phyloP scores from a whole-genome alignment of 1,140 invertebrate species.

The Pinna nobilis region DNA sequence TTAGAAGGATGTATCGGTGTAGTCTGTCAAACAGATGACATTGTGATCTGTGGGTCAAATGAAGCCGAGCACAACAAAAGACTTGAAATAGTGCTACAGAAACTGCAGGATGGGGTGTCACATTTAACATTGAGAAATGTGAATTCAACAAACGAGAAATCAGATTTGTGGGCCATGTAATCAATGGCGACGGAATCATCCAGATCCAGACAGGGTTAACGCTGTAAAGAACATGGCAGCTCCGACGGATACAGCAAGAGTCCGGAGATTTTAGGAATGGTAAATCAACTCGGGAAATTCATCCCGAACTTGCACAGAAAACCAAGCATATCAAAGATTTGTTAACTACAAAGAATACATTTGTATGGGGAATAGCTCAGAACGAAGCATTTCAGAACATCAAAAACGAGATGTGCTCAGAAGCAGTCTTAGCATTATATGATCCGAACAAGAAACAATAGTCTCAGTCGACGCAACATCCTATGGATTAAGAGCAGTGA shows the following conservation, averaged over 20 bases:
- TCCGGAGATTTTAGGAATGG: slow-evolving; percentile 59
- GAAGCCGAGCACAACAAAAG: slow-evolving; percentile 43
- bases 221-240: slow-evolving; percentile 32
- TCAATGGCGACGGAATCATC: slow-evolving; percentile 32
- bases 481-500: slow-evolving; percentile 36
- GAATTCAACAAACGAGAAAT: slow-evolving; percentile 4
- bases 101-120: slow-evolving; percentile 51
- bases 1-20: not conserved
- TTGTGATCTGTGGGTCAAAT: slow-evolving; percentile 51
- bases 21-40: slow-evolving; percentile 38
- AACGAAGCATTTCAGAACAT: slow-evolving; percentile 15
- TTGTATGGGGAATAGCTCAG: slow-evolving; percentile 28
- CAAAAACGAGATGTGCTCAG: slow-evolving; percentile 19
- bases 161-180: slow-evolving; percentile 33
- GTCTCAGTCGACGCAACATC: slow-evolving; percentile 35
- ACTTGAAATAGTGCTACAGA: slow-evolving; percentile 51
- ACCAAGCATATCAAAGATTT: slow-evolving; percentile 27
- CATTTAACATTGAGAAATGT: slow-evolving; percentile 56
- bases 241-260: slow-evolving; percentile 31
- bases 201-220: slow-evolving; percentile 33
- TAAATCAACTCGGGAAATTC: slow-evolving; percentile 70
- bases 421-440: slow-evolving; percentile 1
- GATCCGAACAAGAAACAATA: not conserved
- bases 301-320: slow-evolving; percentile 25
- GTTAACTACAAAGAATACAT: slow-evolving; percentile 16